Evolutionary conservation across 2,888 invertebrate genomes (phyloP), one percentile per base, ranked within the genome.

Genomic region (Dasysyrphus albostriatus): DNA sequence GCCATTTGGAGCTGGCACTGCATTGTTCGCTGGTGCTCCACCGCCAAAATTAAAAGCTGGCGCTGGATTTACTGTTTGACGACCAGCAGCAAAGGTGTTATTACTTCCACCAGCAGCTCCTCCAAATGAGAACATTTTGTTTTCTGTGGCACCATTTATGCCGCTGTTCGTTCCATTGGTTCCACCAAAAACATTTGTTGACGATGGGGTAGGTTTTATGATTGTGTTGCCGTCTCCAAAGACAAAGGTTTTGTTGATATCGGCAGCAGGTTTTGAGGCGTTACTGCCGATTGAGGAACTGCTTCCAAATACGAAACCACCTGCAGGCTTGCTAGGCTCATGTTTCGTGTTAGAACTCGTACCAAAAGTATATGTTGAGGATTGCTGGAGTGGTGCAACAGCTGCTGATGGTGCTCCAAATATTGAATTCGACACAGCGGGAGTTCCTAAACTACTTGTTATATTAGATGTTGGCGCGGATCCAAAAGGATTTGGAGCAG

Each of bases 271-370:
- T n/a, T 83, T 87, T 7, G 87, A 83, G 9, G 74, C 83, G 24
- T 78, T 83, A 47, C 79, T 87, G 0, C 83, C 83, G 58, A 83
- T 87, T n/a, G 83, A 74, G 5, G 87, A 87, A 51, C 74, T 83
- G 54, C 87, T 87, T 37, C 87, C 87, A 32, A 87, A 87, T 1
- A 87, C 87, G 10, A 87, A 87, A 0, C 78, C 78, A 8, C 83
- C 87, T 2, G 75, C 10, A 4, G 87, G 74, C 10, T 85, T 85
- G n/a, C 12, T 70, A 10, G 56, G 8, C 7, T 81, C 75, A 34
- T 37, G 14, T 54, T 73, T 47, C 19, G 61, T 32, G 24, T 34
- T 77, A 1, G 87, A 32, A n/a, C 37, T 47, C 9, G 59, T 7
- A 19, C 83, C 83, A 42, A 87, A 87, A 7, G 47, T 58, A 42